phyloP scores from a whole-genome alignment of 2,888 invertebrate genomes.

The Philereme transversata region DNA sequence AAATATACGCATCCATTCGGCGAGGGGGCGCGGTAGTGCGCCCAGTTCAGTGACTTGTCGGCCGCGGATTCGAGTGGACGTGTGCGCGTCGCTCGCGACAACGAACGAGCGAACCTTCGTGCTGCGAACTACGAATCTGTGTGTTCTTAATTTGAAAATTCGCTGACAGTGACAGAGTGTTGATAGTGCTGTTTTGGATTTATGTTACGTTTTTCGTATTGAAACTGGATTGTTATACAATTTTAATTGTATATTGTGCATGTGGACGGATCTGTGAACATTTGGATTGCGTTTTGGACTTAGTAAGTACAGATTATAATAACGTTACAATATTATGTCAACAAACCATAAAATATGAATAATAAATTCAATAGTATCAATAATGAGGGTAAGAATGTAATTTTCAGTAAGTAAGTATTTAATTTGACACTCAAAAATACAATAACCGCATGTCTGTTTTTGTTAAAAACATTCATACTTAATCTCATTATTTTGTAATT shows the following conservation, averaged over 20 bases:
- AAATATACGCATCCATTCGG: constrained; percentile 64
- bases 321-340: constrained; percentile 9
- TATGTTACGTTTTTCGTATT: constrained; percentile 40
- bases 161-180: constrained; percentile 75
- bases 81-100: constrained; percentile 47
- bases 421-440: background rate
- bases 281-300: constrained; percentile 81
- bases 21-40: constrained; percentile 60
- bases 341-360: background rate
- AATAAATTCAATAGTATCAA: background rate
- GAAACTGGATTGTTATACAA: constrained; percentile 49
- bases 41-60: constrained; percentile 78
- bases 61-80: constrained; percentile 58
- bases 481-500: background rate
- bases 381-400: background rate
- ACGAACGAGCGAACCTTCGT: constrained; percentile 39
- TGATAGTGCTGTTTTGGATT: constrained; percentile 43
- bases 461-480: background rate
- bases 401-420: background rate
- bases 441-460: background rate
- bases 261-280: constrained; percentile 71
- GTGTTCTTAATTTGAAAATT: constrained; percentile 54
- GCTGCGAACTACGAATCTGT: constrained; percentile 53
- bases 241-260: constrained; percentile 53
- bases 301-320: constrained; percentile 58